Evolutionary conservation across 1,140 invertebrate species (phyloP), one percentile per base, ranked within the genome.

Genomic region (Xylocopa sonorina): DNA sequence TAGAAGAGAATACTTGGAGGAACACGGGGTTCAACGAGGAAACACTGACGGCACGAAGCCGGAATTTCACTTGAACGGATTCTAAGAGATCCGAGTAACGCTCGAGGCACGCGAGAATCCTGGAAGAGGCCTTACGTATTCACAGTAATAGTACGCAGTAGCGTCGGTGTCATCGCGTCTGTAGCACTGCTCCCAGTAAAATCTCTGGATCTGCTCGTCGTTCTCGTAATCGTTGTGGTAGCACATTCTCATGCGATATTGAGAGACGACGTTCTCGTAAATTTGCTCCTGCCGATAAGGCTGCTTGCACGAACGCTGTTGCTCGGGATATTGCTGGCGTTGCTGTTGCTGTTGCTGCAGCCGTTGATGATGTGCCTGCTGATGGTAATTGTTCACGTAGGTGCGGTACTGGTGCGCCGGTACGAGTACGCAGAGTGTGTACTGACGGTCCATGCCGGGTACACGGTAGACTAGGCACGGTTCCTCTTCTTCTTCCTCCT

Each of bases 191-290:
- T 93, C 92, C 92, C 92, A 93, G 58, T 93, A 93, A 50, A 93
- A 93, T 34, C 91, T 86, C 71, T 93, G 92, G 38, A 93, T 93
- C 68, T 93, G 91, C 72, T 93, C 92, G 78, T 93, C 92, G 69
- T 93, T 93, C 67, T 93, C 92, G 60, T 93, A 93, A 76, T 93
- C 92, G 71, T 93, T 93, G 38, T 93, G 92, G 53, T 93, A 93
- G 72, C 92, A 93, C 92, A 93, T 92, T 62, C 89, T 91, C 92
- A 93, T 93, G 6, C 89, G 91, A 73, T 92, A 93, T 62, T 90
- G 90, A 0, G 92, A 93, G 0, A 92, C 89, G 0, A 92, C 89
- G 87, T 93, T 93, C 62, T 93, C 92, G 64, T 93, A 92, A 46
- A 93, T 92, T 57, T 92, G 92, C 60, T 92, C 90, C 71, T 89